Evolutionary conservation across 2,797 vertebrate genomes (phyloP), one percentile per base, ranked within the genome.

Genomic region (Lagorchestes hirsutus): DNA sequence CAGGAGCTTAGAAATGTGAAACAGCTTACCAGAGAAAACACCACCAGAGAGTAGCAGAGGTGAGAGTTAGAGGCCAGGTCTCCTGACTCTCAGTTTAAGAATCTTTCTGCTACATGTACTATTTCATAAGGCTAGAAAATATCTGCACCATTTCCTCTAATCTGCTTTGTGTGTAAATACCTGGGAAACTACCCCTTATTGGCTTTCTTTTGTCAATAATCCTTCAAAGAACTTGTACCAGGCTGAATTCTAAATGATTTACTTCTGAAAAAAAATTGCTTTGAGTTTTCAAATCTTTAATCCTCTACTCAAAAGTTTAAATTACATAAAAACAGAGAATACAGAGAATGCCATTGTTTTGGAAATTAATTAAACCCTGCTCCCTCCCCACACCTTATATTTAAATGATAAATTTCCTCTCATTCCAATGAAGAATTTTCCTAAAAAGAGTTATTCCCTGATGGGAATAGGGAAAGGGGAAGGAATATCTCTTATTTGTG

Each of bases 401-500:
- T 98, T 90, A 97, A 98, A 98, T 96, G 96, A 96, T 96, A 98
- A 92, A 97, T 97, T 96, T 58, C 91, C 46, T 97, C 12, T 56
- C 96, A 95, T 97, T 93, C 93, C 97, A 97, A 94, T 96, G 94
- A 97, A 98, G 56, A 95, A 94, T 95, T 98, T 95, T 82, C 90
- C 95, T 96, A 94, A 98, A 82, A 98, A 98, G 96, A 91, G 55
- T 57, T 98, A 98, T 98, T 98, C 97, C 95, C 96, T 97, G 93
- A 90, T n/a, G 96, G 97, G 98, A 97, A 97, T 31, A 98, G 97
- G 96, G 9, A n/a, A 82, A 82, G 8, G 40, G n/a, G 18, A 82
- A 46, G 74, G 97, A 98, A 98, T 98, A 98, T 97, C 98, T 97
- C 94, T 97, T 98, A 97, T 98, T 98, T 97, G 98, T 97, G 97